A percentile compares a stretch with the other conserved stretches of the same genome.
Conservation (phyloP, 1,140 invertebrate species). For the Coelopa frigida region DNA sequence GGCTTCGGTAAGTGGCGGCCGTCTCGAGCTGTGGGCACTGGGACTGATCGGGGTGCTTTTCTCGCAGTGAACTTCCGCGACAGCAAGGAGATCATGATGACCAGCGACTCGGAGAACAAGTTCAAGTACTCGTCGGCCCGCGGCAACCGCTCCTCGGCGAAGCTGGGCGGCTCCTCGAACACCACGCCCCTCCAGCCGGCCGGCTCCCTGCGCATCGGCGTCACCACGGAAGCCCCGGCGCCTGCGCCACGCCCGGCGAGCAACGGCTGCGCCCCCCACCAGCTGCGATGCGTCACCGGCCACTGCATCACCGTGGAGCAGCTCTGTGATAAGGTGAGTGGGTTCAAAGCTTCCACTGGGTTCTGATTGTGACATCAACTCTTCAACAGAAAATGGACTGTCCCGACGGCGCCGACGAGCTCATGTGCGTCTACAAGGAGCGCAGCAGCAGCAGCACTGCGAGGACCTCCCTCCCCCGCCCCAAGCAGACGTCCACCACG, state of each 20-base stretch:
- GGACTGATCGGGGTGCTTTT: too few species aligned
- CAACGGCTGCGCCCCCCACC: slow-evolving; percentile 46
- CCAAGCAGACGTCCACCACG: slow-evolving; percentile 8
- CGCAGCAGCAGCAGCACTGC: slow-evolving; percentile 11
- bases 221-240: slow-evolving; percentile 19
- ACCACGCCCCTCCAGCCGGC: slow-evolving; percentile 25
- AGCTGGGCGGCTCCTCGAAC: slow-evolving; percentile 12
- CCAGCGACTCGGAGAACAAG: slow-evolving; percentile 45
- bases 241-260: not conserved
- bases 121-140: slow-evolving; percentile 41
- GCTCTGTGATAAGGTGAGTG: slow-evolving; percentile 53
- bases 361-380: not conserved
- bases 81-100: slow-evolving; percentile 47
- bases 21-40: too few species aligned
- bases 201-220: slow-evolving; percentile 28
- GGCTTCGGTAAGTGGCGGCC: slow-evolving; percentile 34
- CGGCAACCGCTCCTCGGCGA: slow-evolving; percentile 26
- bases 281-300: slow-evolving; percentile 55
- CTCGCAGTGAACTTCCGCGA: slow-evolving; percentile 41
- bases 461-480: slow-evolving; percentile 7
- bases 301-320: slow-evolving; percentile 55
- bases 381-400: slow-evolving; percentile 48
- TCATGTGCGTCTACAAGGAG: slow-evolving; percentile 49
- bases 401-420: slow-evolving; percentile 55
- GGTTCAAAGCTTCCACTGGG: too few species aligned